Evolutionary conservation across 2,888 invertebrate species (phyloP), one percentile per base, ranked within the genome.

Genomic region (Macaria notata): DNA sequence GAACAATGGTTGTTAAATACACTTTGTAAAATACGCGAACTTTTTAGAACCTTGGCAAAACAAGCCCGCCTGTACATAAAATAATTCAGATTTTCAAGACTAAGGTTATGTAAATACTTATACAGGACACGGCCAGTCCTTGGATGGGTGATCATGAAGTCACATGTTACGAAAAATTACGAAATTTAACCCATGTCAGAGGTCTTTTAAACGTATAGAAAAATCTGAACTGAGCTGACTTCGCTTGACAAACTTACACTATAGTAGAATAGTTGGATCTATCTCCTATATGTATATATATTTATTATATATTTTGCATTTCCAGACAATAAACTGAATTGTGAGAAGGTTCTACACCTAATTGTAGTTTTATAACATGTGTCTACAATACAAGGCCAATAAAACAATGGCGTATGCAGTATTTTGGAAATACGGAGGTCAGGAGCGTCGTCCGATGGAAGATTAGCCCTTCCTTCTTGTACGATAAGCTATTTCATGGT

Each of bases 371-470:
- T 49, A 38, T 36, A 42, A 36, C 31, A 33, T 45, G 42, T 52
- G 49, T 45, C 49, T 46, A 53, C 53, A 53, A 53, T 59, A 59
- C 51, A 59, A 59, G 61, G 57, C 71, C 79, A 64, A 39, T 50
- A 59, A 75, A 71, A 86, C 88, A 88, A 87, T 87, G 75, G 85
- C 65, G 69, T 68, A 64, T 62, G 68, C 73, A 53, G 76, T 78
- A 84, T 88, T 89, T 90, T 89, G 87, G 79, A 87, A 89, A 89
- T 79, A 80, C 70, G 82, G 87, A 88, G 88, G 88, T 83, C 84
- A 79, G 49, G 53, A 54, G 62, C 80, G 78, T 79, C 76, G 75
- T 72, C 62, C 63, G 84, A 86, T 82, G 66, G 62, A 41, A 71
- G 86, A 88, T 86, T 85, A 84, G 79, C 79, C 80, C 79, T 85